Conservation (phyloP, 2,888 invertebrate genomes). For the Phaonia tiefii region DNA sequence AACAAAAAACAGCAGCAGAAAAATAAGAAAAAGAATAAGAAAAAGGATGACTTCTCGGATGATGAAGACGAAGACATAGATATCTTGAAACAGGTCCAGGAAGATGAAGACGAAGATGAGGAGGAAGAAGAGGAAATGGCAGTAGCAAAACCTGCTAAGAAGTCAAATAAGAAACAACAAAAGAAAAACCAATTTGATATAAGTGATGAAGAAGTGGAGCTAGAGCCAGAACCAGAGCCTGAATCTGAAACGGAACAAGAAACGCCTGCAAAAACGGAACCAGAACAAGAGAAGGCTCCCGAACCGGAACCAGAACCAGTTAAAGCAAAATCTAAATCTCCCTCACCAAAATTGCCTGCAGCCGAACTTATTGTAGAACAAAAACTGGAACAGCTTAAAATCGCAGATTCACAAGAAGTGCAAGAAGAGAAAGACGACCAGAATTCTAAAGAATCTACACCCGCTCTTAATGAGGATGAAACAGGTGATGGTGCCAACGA, state of each 20-base stretch:
- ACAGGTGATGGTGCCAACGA: not conserved
- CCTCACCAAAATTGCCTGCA: not conserved
- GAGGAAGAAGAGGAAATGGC: slow-evolving; percentile 56
- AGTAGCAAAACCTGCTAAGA: slow-evolving; percentile 74
- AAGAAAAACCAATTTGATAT: slow-evolving; percentile 71
- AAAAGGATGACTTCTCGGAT: slow-evolving; percentile 74
- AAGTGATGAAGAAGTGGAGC: slow-evolving; percentile 75
- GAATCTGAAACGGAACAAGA: slow-evolving; percentile 48
- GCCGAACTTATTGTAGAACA: slow-evolving; percentile 72
- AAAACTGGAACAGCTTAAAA: slow-evolving; percentile 71
- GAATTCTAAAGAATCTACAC: slow-evolving; percentile 68
- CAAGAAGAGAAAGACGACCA: slow-evolving; percentile 71
- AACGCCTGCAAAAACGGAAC: slow-evolving; percentile 3
- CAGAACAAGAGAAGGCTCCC: not conserved
- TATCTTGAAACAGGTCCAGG: slow-evolving; percentile 44
- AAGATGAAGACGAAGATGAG: slow-evolving; percentile 75
- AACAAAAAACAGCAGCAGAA: slow-evolving; percentile 72
- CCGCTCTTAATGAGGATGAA: slow-evolving; percentile 60
- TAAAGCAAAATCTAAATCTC: not conserved
- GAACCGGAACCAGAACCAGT: slow-evolving; percentile 13
- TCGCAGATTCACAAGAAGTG: slow-evolving; percentile 47
- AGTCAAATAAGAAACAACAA: slow-evolving; percentile 78
- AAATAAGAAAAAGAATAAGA: slow-evolving; percentile 76
- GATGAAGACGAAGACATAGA: slow-evolving; percentile 74
- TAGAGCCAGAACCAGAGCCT: slow-evolving; percentile 70